Evolutionary conservation across 2,113 vertebrate genomes (phyloP), one percentile per base, ranked within the genome.

Genomic region (Coptodon bakossiorum): DNA sequence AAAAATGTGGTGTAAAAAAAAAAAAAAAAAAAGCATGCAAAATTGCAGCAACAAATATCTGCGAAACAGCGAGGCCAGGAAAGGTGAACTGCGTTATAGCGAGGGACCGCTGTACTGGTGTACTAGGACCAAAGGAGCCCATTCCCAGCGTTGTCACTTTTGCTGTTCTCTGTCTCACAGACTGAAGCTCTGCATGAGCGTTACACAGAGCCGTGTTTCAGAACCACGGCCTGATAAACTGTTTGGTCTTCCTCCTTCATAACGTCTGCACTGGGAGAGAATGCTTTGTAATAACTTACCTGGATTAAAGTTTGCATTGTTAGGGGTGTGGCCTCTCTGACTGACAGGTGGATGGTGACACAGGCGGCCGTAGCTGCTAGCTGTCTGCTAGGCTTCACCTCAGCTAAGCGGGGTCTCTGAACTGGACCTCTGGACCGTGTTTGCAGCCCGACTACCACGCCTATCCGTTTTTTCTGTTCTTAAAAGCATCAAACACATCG

Each of bases 71-170:
- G 17, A 52, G 17, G 17, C 19, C 2, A 1, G 5, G 4, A 57
- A 57, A 27, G 54, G 1, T 29, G 13, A 29, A 3, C 56, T 16
- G 56, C 13, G 1, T 59, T 59, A 59, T 0, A 59, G 27, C 27
- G 13, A 14, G 54, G 54, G 22, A 5, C 54, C 6, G 0, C 24
- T 16, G 27, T 4, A 10, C 57, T 34, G 59, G 16, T 61, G 59
- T 34, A 0, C 29, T 10, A 10, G 16, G 8, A 61, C 16, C 29
- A 61, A 2, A 6, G 10, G 1, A 40, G 19, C 19, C 19, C 63
- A 40, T 5, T 16, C 7, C 36, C 31, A n/a, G 61, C 31, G 61
- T n/a, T 1, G 31, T 66, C 31, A 5, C 12, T 29, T 27, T 56
- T 5, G 16, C 9, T 3, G 1, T 11, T n/a, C 31, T 1, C 61